Evolutionary conservation across 2,113 vertebrate genomes (phyloP), one percentile per base, ranked within the genome.

Genomic region (Morone saxatilis): DNA sequence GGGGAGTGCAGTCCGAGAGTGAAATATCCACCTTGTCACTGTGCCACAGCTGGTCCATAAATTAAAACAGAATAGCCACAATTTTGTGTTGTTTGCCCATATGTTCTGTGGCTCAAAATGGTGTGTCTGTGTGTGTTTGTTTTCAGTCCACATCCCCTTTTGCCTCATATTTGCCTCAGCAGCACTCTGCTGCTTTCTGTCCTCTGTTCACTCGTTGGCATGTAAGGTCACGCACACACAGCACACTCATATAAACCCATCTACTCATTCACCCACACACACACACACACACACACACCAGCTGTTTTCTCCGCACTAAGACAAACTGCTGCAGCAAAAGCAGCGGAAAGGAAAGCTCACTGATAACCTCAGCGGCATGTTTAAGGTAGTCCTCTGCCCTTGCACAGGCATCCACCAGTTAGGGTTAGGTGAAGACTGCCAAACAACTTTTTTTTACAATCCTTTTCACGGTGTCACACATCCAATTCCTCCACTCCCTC

Each of bases 201-300:
- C 68, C 73, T 80, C 36, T 59, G 7, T 73, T 85, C 68, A 47
- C 38, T 75, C 6, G 75, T 89, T 73, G 80, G 83, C 73, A 86
- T 81, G 81, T 86, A 83, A 88, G 86, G 83, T 91, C 91, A 92
- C 4, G 17, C 78, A 85, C 7, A n/a, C 51, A n/a, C 51, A 77
- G 61, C 80, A 67, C 48, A 56, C 61, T 60, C 80, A 43, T 50
- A 81, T 45, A 71, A 75, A 76, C 80, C 68, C 79, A 76, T 80
- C 48, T 54, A 71, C 74, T 60, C 79, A 74, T 31, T 31, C 45
- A 48, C 54, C 59, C 40, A 67, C 85, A 62, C 61, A 82, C 71
- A 62, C 45, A 69, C 45, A 36, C 59, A 76, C 50, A 50, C 78
- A 65, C 62, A 47, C 65, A 59, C 41, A 12, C 65, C 86, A 86